Evolutionary conservation across 2,888 invertebrate species (phyloP).

Genomic region (Caenorhabditis plicata): DNA sequence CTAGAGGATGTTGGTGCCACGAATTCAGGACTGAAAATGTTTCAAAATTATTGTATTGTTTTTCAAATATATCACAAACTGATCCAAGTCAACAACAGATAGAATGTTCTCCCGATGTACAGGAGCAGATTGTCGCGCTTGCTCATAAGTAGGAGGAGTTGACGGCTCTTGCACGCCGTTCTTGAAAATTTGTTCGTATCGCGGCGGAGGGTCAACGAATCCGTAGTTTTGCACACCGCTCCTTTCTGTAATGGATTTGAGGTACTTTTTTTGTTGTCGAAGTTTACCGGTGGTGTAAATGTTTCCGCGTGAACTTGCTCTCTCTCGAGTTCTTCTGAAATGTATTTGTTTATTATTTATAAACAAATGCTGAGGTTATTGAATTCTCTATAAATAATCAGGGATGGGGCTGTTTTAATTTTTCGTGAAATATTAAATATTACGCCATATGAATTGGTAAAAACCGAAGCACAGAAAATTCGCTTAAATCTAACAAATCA

Average conservation of each 20-base stretch:
- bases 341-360: too few relatives aligned
- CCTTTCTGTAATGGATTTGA: neutral
- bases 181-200: constrained; percentile 31
- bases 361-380: too few relatives aligned
- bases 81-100: constrained; percentile 5
- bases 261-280: too few relatives aligned
- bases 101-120: constrained; percentile 6
- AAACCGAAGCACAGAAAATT: too few relatives aligned
- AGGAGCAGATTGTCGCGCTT: constrained; percentile 2
- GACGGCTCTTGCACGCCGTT: constrained; percentile 13
- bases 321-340: too few relatives aligned
- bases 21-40: constrained; percentile 13
- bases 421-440: too few relatives aligned
- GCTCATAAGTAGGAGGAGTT: constrained; percentile 12
- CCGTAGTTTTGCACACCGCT: constrained; percentile 17
- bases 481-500: too few relatives aligned
- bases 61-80: neutral
- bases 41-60: neutral
- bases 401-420: too few relatives aligned
- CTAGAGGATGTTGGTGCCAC: constrained; percentile 6
- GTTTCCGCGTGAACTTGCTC: too few relatives aligned
- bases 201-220: constrained; percentile 27
- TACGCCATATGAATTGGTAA: too few relatives aligned
- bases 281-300: too few relatives aligned
- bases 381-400: too few relatives aligned